phyloP scores from a whole-genome alignment of 2,113 vertebrate genomes.

The Eubucco bourcierii region DNA sequence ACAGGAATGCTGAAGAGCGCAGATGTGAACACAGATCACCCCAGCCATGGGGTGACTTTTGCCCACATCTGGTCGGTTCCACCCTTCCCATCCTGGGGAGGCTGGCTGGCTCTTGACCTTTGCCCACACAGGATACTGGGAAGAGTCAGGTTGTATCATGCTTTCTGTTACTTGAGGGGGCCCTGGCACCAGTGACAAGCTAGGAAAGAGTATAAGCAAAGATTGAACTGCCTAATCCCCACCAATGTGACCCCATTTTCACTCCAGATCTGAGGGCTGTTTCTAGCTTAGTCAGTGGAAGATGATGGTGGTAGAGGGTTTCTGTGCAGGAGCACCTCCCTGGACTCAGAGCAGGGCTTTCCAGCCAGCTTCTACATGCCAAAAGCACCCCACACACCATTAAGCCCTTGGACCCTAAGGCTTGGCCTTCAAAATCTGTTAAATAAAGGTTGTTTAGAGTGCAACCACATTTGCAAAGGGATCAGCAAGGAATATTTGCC shows the following conservation, averaged over 20 bases:
- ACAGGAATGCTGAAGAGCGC: not conserved
- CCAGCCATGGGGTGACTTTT: not conserved
- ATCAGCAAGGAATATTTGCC: not conserved
- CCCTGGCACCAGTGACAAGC: not conserved
- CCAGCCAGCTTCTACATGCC: not conserved
- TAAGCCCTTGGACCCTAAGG: rapidly evolving
- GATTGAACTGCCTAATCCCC: not conserved
- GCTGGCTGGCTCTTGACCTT: not conserved
- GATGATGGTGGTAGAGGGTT: not conserved
- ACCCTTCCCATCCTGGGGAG: not conserved
- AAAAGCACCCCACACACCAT: not conserved
- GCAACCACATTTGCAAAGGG: not conserved
- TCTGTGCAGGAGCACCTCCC: not conserved
- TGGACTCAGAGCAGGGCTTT: not conserved
- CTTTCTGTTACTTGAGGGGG: not conserved
- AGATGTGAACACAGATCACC: not conserved
- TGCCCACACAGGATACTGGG: not conserved
- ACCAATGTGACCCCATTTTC: not conserved
- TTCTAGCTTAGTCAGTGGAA: not conserved
- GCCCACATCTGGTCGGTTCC: not conserved
- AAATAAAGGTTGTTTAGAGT: not conserved
- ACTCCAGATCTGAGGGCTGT: not conserved
- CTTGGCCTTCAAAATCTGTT: not conserved
- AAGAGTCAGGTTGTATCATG: not conserved
- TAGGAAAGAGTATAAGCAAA: not conserved